Evolutionary conservation across 2,888 invertebrate species (phyloP), one percentile per base, ranked within the genome.

Genomic region (Drosophila birchii): DNA sequence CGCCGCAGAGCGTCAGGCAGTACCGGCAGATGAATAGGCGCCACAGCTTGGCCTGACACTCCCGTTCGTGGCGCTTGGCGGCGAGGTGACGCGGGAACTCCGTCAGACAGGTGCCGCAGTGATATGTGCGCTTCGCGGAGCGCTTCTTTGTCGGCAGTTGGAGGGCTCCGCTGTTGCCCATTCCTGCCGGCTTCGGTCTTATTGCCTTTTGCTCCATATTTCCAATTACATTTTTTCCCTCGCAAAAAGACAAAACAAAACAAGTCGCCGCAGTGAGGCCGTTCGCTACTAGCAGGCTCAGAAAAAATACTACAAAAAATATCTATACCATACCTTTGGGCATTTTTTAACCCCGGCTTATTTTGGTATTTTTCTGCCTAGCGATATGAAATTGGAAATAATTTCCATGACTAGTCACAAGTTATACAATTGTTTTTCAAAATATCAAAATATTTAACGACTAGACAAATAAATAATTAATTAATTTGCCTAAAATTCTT

Each of bases 1-100:
- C 79, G 0, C 86, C 86, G 16, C 70, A 84, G n/a, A 84, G 57
- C 2, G 88, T 86, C 0, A 88, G 47, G 20, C 84, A 86, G 45
- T 69, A 83, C 29, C 63, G 66, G 62, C 84, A 84, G 49, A 84
- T 67, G 34, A 82, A 68, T 5, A 84, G 57, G 11, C 75, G 64
- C 14, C 69, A 58, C 7, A 75, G 41, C 12, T 67, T 80, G 0
- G 70, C 58, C 3, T 49, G 67, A 44, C 84, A 84, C 18, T 75
- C 63, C 41, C 74, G 72, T 47, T 82, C 86, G 29, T 84, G 84
- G 0, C 61, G 44, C 63, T 83, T 86, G 61, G 83, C 75, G 16
- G 57, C 57, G 1, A 53, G 26, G 9, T 76, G 77, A 8, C 86
- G 80, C 14, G 56, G 26, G 14, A 82, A 84, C 14, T 63, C 53